Evolutionary conservation across 2,113 vertebrate genomes (phyloP).

Genomic region (Mastomys coucha): DNA sequence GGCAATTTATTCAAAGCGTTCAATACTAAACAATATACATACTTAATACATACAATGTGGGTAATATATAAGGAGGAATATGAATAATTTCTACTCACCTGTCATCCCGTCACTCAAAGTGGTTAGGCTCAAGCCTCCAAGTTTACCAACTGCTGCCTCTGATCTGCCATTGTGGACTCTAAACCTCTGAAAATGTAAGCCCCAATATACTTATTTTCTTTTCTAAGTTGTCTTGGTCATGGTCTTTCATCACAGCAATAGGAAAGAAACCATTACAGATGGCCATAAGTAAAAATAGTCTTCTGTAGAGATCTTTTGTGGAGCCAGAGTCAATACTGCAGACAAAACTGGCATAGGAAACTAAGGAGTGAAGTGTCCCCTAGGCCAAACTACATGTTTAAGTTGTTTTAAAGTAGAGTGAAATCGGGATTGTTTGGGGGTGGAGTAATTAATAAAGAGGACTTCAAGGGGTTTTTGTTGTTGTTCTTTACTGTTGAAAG

Average conservation of each 20-base stretch:
- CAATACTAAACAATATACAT: not conserved
- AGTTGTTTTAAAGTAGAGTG: not conserved
- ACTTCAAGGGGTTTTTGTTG: not conserved
- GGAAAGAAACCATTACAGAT: not conserved
- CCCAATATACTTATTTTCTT: not conserved
- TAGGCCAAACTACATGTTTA: not conserved
- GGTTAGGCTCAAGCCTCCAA: not conserved
- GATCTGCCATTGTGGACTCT: no score
- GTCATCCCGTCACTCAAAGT: not conserved
- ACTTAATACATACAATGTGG: not conserved
- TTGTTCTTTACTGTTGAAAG: not conserved
- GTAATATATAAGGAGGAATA: not conserved
- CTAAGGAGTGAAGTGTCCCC: not conserved
- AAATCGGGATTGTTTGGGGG: not conserved
- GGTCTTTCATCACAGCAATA: not conserved
- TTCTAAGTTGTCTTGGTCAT: not conserved
- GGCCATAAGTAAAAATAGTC: fast-evolving
- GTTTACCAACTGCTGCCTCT: not conserved
- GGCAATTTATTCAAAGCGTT: not conserved
- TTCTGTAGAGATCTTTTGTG: not conserved
- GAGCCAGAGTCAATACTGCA: not conserved
- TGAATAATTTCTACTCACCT: not conserved
- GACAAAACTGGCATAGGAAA: not conserved
- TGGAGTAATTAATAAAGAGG: not conserved
- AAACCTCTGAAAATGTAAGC: not conserved